These are phyloP conservation scores for Eupithecia insigniata DNA, from an alignment of 2,888 invertebrate species.

Conservation along the genomic window DNA sequence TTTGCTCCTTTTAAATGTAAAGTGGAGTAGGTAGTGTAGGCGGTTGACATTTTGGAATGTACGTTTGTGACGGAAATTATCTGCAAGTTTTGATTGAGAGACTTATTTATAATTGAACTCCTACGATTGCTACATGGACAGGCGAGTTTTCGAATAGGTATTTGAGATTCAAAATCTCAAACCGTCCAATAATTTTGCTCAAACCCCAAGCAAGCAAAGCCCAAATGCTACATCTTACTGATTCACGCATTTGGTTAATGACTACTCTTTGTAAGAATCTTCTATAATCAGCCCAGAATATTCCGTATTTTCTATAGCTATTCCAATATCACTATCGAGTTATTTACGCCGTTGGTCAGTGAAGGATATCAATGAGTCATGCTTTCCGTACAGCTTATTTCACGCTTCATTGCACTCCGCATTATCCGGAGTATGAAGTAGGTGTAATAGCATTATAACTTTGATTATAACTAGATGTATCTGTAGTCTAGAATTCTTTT, in stretches of 20 bases:
- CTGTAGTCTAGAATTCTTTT: not conserved
- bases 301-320: not conserved
- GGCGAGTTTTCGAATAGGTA: not conserved
- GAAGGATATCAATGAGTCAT: slow-evolving; percentile 8
- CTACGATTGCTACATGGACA: not conserved
- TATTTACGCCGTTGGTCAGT: slow-evolving; percentile 3
- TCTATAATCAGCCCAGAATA: not conserved
- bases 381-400: slow-evolving; percentile 33
- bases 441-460: not conserved
- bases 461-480: too few species aligned
- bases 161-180: not conserved
- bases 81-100: not conserved
- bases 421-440: not conserved
- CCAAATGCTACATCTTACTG: not conserved
- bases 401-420: slow-evolving; percentile 33
- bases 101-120: not conserved
- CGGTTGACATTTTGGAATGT: not conserved
- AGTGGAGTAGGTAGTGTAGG: not conserved
- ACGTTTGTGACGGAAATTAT: not conserved
- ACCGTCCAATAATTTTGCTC: not conserved
- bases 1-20: slow-evolving; percentile 1
- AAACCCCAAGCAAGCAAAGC: not conserved
- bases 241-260: not conserved
- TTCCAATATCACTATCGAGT: not conserved
- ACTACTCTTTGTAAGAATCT: not conserved